Percentiles rank a stretch among this genome's conserved stretches.
Evolutionary conservation across 2,888 invertebrate species (phyloP).

Genomic region (Taenaris catops): DNA sequence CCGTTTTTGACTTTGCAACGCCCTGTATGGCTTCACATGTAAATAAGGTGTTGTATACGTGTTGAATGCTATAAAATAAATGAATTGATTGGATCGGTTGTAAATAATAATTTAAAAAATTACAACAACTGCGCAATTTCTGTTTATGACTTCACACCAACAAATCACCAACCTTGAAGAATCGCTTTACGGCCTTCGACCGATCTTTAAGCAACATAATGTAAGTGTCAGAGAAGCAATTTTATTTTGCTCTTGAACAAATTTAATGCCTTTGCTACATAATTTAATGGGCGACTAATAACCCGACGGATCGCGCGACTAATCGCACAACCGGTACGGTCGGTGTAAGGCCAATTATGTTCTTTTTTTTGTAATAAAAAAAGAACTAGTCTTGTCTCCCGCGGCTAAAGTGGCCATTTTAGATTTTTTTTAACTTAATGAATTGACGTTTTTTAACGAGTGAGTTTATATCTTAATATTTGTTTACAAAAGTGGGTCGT

Average conservation of each 20-base stretch:
- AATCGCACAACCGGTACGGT: constrained; percentile 46
- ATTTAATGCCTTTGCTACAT: constrained; percentile 50
- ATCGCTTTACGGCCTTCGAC: constrained; percentile 23
- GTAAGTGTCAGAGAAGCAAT: constrained; percentile 40
- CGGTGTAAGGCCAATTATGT: constrained; percentile 17
- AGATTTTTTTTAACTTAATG: constrained; percentile 16
- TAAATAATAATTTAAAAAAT: no score
- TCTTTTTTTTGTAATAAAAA: constrained; percentile 21
- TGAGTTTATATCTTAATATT: constrained; percentile 9
- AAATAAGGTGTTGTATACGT: no score
- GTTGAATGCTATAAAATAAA: no score
- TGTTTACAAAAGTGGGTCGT: neutral
- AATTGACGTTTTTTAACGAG: constrained; percentile 18
- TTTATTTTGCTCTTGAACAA: constrained; percentile 47
- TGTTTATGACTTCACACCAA: constrained; percentile 27
- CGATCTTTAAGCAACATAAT: constrained; percentile 21
- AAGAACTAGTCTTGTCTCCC: constrained; percentile 22
- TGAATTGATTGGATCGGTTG: no score
- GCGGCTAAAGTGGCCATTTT: constrained; percentile 21
- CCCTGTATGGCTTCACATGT: no score
- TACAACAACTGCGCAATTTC: constrained; percentile 10
- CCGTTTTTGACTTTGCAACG: no score
- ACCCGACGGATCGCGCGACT: constrained; percentile 43
- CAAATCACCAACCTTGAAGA: constrained; percentile 22
- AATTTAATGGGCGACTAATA: constrained; percentile 60